These are phyloP conservation scores for Poecile montanus DNA, from an alignment of 2,797 vertebrate genomes.

Conservation along the genomic window DNA sequence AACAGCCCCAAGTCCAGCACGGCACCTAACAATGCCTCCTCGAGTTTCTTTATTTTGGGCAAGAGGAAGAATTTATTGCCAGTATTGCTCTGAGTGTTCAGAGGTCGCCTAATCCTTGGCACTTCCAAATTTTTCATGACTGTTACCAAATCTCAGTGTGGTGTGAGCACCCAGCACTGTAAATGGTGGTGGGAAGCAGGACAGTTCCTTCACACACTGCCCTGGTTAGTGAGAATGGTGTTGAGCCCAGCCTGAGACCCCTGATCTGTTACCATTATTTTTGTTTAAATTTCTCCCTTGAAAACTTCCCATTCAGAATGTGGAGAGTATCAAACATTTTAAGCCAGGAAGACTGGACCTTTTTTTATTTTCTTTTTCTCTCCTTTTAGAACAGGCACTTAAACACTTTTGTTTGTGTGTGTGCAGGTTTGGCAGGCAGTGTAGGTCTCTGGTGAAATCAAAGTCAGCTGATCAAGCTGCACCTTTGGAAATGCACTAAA, in stretches of 20 bases:
- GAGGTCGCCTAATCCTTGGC: background rate
- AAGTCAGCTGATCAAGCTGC: background rate
- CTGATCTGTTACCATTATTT: background rate
- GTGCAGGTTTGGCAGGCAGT: background rate
- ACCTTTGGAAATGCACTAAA: background rate
- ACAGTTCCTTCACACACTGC: background rate
- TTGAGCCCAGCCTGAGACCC: background rate
- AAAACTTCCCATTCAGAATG: background rate
- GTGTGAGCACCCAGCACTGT: background rate
- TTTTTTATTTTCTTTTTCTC: background rate
- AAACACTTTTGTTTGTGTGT: background rate
- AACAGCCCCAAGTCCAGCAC: background rate
- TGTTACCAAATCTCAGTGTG: background rate
- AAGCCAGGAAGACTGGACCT: background rate
- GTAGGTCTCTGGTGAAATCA: background rate
- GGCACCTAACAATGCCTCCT: background rate
- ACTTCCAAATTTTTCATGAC: background rate
- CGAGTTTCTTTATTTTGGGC: background rate
- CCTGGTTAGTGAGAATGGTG: background rate
- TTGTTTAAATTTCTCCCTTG: background rate
- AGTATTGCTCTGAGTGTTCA: background rate
- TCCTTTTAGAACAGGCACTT: background rate
- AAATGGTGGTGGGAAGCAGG: background rate
- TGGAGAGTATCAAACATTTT: background rate
- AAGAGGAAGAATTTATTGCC: background rate